Conservation (phyloP, 2,888 invertebrate genomes). For the Drosophila cognata region DNA sequence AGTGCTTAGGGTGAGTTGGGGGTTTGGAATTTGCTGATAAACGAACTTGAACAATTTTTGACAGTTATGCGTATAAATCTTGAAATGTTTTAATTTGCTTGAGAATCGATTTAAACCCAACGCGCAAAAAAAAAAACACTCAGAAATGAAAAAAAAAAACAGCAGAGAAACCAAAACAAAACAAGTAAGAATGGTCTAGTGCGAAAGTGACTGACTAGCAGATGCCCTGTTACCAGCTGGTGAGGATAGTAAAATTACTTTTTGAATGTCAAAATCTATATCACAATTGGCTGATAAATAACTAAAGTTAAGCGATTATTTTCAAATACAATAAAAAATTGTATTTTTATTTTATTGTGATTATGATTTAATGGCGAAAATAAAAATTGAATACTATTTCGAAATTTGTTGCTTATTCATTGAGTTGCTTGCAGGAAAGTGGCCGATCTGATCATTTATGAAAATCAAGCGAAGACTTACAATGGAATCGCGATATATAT, state of each 20-base stretch:
- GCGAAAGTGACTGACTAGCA: not conserved
- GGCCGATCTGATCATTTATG: not conserved
- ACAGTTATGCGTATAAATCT: slow-evolving; percentile 84
- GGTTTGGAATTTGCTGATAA: slow-evolving; percentile 52
- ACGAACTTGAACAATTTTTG: slow-evolving; percentile 78
- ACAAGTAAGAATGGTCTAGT: not conserved
- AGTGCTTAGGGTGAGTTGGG: not conserved
- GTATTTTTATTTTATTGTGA: not conserved
- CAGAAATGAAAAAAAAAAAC: slow-evolving; percentile 5
- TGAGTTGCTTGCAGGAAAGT: not conserved
- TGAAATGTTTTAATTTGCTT: slow-evolving; percentile 84
- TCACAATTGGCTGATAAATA: not conserved
- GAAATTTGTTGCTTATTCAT: not conserved
- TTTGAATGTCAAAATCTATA: not conserved
- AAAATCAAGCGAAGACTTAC: not conserved
- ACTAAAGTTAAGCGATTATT: not conserved
- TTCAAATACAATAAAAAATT: not conserved
- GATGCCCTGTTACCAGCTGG: not conserved
- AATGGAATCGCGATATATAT: not conserved
- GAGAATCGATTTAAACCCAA: slow-evolving; percentile 82
- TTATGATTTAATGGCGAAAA: not conserved
- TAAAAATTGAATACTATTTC: not conserved
- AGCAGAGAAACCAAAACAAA: slow-evolving; percentile 33
- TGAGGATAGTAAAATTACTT: not conserved
- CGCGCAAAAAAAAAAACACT: slow-evolving; percentile 19